Evolutionary conservation across 1,140 invertebrate genomes (phyloP).

Genomic region (Harpegnathos saltator): DNA sequence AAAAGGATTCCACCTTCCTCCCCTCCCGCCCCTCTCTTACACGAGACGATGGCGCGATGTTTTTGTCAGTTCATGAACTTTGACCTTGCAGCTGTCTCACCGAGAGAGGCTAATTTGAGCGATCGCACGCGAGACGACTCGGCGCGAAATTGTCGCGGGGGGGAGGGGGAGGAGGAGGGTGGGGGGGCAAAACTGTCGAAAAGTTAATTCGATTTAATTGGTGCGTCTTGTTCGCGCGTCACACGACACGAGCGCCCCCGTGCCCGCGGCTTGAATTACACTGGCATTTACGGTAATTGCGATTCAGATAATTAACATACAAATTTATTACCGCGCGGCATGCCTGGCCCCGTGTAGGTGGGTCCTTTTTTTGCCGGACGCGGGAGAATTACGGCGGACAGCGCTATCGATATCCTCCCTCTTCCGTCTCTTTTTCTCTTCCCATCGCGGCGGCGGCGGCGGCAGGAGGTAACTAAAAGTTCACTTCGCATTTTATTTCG

Average conservation of each 20-base stretch:
- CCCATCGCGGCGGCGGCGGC: no score
- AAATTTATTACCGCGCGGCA: constrained; percentile 42
- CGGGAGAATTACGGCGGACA: not conserved
- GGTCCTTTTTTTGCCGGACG: constrained; percentile 12
- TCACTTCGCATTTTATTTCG: not conserved
- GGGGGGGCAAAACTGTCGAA: constrained; percentile 5
- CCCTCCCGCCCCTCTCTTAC: no score
- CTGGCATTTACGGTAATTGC: constrained; percentile 41
- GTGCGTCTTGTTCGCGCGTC: constrained; percentile 17
- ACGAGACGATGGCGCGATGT: no score
- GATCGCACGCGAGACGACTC: not conserved
- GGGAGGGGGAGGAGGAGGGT: no score
- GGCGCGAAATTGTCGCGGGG: not conserved
- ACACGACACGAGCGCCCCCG: constrained; percentile 18
- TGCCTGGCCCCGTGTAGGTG: constrained; percentile 4
- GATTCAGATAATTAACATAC: constrained; percentile 55
- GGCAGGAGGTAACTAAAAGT: constrained; percentile 1
- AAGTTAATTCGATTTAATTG: constrained; percentile 46
- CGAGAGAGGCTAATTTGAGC: no score
- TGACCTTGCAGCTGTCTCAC: no score
- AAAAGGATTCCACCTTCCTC: no score
- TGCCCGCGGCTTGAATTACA: constrained; percentile 46
- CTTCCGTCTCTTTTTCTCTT: no score
- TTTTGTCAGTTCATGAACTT: no score
- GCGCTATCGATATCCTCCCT: not conserved